These are phyloP conservation scores for Rhimphoctona megacephalus DNA, from an alignment of 2,888 invertebrate species.

Conservation along the genomic window DNA sequence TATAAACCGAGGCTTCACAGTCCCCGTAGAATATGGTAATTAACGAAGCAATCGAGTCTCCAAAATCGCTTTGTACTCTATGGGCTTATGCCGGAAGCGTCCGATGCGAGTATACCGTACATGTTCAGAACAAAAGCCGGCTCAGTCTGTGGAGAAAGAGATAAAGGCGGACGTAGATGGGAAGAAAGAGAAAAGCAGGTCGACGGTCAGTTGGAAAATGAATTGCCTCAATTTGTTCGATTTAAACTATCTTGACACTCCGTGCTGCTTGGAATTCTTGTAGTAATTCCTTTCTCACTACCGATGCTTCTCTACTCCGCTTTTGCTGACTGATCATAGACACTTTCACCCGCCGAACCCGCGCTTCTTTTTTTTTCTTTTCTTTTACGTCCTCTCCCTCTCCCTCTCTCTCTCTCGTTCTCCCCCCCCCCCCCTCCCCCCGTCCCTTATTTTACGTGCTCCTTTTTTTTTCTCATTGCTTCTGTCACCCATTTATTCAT, in stretches of 20 bases:
- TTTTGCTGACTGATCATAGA: conserved; percentile 49
- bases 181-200: conserved; percentile 47
- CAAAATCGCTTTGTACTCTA: conserved; percentile 44
- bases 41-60: conserved; percentile 57
- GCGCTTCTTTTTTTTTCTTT: conserved; percentile 34
- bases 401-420: too few relatives aligned
- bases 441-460: conserved; percentile 1
- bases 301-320: conserved; percentile 3
- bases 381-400: too few relatives aligned
- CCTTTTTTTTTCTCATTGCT: conserved; percentile 37
- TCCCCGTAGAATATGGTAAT: conserved; percentile 42
- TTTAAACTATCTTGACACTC: conserved; percentile 80
- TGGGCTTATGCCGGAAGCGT: conserved; percentile 10
- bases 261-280: conserved; percentile 80
- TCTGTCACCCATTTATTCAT: conserved; percentile 44
- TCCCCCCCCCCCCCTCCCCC: conserved; percentile 23
- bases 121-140: conserved; percentile 36
- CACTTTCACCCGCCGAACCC: conserved; percentile 36
- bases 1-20: conserved; percentile 14
- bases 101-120: conserved; percentile 29
- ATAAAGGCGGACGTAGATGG: conserved; percentile 2
- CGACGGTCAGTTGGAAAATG: conserved; percentile 76
- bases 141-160: background rate
- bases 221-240: conserved; percentile 81
- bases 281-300: conserved; percentile 74